Evolutionary conservation across 2,797 vertebrate species (phyloP).

Genomic region (Sebastes taczanowskii): DNA sequence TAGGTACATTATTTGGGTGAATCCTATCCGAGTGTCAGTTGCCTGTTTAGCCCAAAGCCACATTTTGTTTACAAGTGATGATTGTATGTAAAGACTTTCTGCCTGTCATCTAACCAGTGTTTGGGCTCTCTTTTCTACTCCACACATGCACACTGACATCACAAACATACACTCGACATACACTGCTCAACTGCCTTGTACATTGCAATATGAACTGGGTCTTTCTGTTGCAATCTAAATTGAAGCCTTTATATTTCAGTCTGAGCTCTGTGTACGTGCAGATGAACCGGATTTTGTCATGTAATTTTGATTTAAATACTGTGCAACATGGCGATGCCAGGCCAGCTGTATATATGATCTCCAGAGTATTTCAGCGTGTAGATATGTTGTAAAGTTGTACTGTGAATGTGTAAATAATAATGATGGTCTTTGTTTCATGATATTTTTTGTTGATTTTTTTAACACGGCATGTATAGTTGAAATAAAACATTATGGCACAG

Average conservation of each 20-base stretch:
- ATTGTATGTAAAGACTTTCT: conserved; percentile 82
- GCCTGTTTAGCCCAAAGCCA: conserved; percentile 81
- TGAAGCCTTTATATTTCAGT: conserved; percentile 94
- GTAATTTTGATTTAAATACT: conserved; percentile 93
- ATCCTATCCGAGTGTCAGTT: conserved; percentile 59
- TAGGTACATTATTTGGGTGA: conserved; percentile 52
- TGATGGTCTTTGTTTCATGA: conserved; percentile 87
- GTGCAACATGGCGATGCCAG: conserved; percentile 90
- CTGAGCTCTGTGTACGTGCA: conserved; percentile 91
- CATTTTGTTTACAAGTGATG: conserved; percentile 84
- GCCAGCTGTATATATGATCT: conserved; percentile 90
- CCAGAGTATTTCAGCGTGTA: conserved; percentile 98
- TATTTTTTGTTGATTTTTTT: conserved; percentile 88
- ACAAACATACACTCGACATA: conserved; percentile 75
- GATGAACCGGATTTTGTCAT: conserved; percentile 91
- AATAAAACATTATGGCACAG: conserved; percentile 96
- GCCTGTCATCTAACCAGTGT: conserved; percentile 74
- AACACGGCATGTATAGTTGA: conserved; percentile 99
- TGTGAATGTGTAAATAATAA: conserved; percentile 99
- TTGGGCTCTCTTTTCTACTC: conserved; percentile 72
- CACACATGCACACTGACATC: conserved; percentile 71
- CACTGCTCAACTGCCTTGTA: conserved; percentile 96
- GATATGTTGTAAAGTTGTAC: conserved; percentile 99
- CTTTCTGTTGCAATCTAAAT: conserved; percentile 96
- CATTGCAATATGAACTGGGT: conserved; percentile 94